These are phyloP conservation scores for Drosophila austrosaltans DNA, from an alignment of 2,888 invertebrate genomes.

Conservation along the genomic window DNA sequence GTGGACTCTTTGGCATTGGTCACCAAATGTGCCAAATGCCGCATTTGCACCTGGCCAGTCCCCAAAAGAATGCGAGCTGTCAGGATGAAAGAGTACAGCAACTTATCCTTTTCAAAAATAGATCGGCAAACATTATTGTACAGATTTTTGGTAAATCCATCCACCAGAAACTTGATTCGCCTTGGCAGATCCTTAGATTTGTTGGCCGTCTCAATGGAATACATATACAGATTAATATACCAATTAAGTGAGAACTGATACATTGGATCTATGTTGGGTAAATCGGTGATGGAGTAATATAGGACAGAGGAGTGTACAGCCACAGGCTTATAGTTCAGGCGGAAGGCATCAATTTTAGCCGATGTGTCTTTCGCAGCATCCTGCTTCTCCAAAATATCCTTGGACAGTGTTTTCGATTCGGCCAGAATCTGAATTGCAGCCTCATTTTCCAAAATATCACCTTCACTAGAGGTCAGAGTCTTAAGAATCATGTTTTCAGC, in stretches of 20 bases:
- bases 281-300: slow-evolving; percentile 94
- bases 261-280: slow-evolving; percentile 96
- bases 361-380: slow-evolving; percentile 92
- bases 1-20: slow-evolving; percentile 85
- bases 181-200: slow-evolving; percentile 88
- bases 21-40: slow-evolving; percentile 90
- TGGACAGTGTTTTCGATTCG: slow-evolving; percentile 91
- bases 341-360: slow-evolving; percentile 91
- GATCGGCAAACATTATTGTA: slow-evolving; percentile 95
- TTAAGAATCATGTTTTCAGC: slow-evolving; percentile 95
- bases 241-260: slow-evolving; percentile 97
- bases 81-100: slow-evolving; percentile 91
- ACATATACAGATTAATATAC: slow-evolving; percentile 90
- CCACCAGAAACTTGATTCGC: slow-evolving; percentile 91
- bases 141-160: slow-evolving; percentile 91
- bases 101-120: slow-evolving; percentile 94
- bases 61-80: slow-evolving; percentile 88
- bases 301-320: slow-evolving; percentile 93
- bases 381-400: slow-evolving; percentile 93
- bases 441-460: slow-evolving; percentile 96
- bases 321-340: slow-evolving; percentile 92
- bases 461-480: slow-evolving; percentile 91
- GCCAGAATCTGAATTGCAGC: slow-evolving; percentile 93
- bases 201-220: slow-evolving; percentile 83
- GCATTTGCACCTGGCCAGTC: slow-evolving; percentile 85